Conservation (phyloP, 2,888 invertebrate genomes). For the Himalopsyche japonica region DNA sequence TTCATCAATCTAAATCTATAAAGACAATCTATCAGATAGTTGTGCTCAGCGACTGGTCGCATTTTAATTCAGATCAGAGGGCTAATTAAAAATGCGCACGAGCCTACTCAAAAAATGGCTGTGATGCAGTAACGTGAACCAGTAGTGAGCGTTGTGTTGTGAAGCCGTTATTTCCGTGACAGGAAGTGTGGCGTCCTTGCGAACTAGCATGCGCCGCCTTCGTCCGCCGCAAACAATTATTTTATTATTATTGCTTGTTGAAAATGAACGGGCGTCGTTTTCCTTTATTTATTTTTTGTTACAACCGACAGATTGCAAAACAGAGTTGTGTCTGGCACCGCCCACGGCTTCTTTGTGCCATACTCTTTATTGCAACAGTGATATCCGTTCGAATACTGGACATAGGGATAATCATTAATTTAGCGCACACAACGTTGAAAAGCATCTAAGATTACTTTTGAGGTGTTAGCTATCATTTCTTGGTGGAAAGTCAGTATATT, state of each 20-base stretch:
- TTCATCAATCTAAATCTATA: too few relatives aligned
- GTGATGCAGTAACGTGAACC: neutral
- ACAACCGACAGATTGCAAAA: slow-evolving; percentile 8
- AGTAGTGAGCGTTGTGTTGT: neutral
- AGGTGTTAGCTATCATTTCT: too few relatives aligned
- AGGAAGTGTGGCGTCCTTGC: slow-evolving; percentile 28
- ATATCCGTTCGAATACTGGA: neutral
- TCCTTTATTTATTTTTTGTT: neutral
- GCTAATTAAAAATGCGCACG: neutral
- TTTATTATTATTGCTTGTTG: neutral
- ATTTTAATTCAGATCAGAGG: neutral
- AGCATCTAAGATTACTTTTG: too few relatives aligned
- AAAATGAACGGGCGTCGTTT: neutral
- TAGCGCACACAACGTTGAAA: too few relatives aligned
- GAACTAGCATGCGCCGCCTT: neutral
- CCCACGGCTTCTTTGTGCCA: slow-evolving; percentile 18
- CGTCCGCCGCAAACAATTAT: neutral
- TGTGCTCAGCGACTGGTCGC: neutral
- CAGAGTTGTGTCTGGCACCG: slow-evolving; percentile 12
- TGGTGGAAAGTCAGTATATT: too few relatives aligned
- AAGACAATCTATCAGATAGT: neutral
- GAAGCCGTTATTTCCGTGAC: slow-evolving; percentile 15
- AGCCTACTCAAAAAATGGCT: neutral
- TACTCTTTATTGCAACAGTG: neutral
- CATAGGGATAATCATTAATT: neutral